Percentiles rank a stretch among this genome's conserved stretches.
Evolutionary conservation across 2,113 vertebrate species (phyloP).

Genomic region (Pseudopipra pipra): DNA sequence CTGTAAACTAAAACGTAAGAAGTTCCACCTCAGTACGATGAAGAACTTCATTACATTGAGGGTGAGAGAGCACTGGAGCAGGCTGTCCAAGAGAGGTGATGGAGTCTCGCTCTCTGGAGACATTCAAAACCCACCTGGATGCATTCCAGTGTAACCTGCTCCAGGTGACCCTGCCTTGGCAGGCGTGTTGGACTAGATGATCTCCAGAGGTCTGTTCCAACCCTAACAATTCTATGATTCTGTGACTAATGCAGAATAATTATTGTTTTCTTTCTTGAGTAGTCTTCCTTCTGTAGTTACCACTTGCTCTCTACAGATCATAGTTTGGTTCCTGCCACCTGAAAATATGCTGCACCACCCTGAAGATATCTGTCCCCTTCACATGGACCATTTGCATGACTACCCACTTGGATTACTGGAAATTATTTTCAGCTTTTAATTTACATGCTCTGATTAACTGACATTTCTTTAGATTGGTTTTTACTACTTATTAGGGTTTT

Average conservation of each 20-base stretch:
- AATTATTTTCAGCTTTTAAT: neutral
- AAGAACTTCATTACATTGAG: neutral
- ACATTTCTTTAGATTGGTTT: neutral
- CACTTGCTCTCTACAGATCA: neutral
- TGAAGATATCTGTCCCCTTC: neutral
- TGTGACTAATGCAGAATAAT: neutral
- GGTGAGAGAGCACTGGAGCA: neutral
- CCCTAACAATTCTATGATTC: neutral
- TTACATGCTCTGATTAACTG: neutral
- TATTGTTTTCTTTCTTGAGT: neutral
- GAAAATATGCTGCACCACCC: neutral
- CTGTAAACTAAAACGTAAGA: neutral
- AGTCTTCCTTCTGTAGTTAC: neutral
- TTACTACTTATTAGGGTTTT: neutral
- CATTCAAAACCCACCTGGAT: neutral
- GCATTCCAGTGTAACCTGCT: neutral
- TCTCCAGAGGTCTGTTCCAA: neutral
- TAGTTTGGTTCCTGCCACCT: neutral
- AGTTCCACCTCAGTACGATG: neutral
- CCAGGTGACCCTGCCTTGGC: no score
- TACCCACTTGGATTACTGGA: neutral
- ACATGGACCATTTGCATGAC: neutral
- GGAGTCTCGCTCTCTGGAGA: neutral
- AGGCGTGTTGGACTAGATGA: neutral
- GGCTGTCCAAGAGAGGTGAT: neutral